Evolutionary conservation across 2,888 invertebrate genomes (phyloP), one percentile per base, ranked within the genome.

Genomic region (Rhyacophila evoluta): DNA sequence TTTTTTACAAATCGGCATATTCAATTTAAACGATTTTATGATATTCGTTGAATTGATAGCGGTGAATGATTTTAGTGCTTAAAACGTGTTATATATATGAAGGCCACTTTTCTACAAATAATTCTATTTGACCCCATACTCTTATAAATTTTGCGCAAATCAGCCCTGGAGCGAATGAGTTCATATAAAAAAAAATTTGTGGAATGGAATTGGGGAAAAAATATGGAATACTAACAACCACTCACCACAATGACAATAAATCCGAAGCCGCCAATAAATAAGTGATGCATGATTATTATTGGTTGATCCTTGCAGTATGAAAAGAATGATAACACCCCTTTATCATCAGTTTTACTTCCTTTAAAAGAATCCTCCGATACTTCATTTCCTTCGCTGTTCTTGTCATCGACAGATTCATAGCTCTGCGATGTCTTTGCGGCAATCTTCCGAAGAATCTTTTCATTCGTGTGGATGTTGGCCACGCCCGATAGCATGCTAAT

Each of bases 211-310:
- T n/a, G n/a, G n/a, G n/a, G n/a, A n/a, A n/a, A n/a, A n/a, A n/a
- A n/a, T n/a, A n/a, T n/a, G n/a, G n/a, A n/a, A n/a, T n/a, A n/a
- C n/a, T n/a, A n/a, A n/a, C n/a, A 19, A 55, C 15, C 33, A 89
- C 93, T 91, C 84, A 94, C 94, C 86, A 93, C 93, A 74, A 94
- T 93, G 77, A 94, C 93, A 25, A 93, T 88, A 84, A 94, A 92
- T 0, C 94, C 94, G 84, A 94, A 93, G 0, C 93, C 92, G 0
- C 94, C 94, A 70, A 94, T 93, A 84, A 94, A 94, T 11, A 94
- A 88, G 84, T 94, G 94, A 86, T 94, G 94, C 84, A 93, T 91
- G 83, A 94, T 91, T 84, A 94, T 94, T 8, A 94, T 91, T 0
- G 94, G 93, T 85, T 94, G 93, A 79, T 91, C 89, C 11, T 88